Evolutionary conservation across 1,140 invertebrate genomes (phyloP), one percentile per base, ranked within the genome.

Genomic region (Magallana ariakensis): DNA sequence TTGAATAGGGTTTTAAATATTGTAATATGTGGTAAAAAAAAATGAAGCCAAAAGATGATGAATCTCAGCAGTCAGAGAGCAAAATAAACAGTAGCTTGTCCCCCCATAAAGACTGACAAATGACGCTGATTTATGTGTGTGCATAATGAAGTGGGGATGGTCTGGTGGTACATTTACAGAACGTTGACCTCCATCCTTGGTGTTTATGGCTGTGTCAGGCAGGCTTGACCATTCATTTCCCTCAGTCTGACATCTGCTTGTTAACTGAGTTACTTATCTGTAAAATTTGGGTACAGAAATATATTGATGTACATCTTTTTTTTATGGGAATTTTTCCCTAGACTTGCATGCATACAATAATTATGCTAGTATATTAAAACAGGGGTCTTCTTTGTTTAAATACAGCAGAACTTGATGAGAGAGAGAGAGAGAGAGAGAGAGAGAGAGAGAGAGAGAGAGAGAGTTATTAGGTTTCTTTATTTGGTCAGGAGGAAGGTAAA

Each of bases 181-280:
- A 4, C 66, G 15, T 19, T 75, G 33, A 75, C 66, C 66, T 26
- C 66, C 22, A 26, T 22, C 66, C 6, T 10, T 11, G 19, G 11
- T 19, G 10, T 75, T 33, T 33, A 75, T 75, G 66, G 22, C 66
- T 8, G 66, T 75, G 66, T 75, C 66, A 19, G 66, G 22, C 66
- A 75, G 33, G 66, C 66, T 75, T 75, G 66, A 75, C 66, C 66
- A 75, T 75, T 75, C 22, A 75, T 75, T 75, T 75, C 33, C 66
- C 15, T 75, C 58, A 0, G 33, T 62, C 66, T 75, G 66, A 75
- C 66, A 13, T 75, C 66, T 46, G 33, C 33, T 75, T 19, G 66
- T 75, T 26, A 11, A 75, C 66, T 46, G 33, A 10, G 66, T 75
- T 75, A 26, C 22, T 33, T 75, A 75, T 75, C 66, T 75, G 7